A percentile compares a stretch with the other conserved stretches of the same genome.
phyloP scores from a whole-genome alignment of 2,888 invertebrate genomes.

The Pharmacophagus antenor region DNA sequence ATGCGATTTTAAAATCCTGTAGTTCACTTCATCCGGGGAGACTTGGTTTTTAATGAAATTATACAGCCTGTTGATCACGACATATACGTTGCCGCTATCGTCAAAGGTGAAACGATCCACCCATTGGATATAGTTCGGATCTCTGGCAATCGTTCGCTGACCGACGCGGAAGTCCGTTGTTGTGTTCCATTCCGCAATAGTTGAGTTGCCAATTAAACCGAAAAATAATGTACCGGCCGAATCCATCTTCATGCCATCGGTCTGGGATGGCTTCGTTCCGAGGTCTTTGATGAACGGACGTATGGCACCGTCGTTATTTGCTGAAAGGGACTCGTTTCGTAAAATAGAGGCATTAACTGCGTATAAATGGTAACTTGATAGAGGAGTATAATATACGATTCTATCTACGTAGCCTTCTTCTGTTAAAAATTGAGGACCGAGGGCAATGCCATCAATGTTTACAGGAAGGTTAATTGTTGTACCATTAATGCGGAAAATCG shows the following conservation, averaged over 20 bases:
- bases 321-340: slow-evolving; percentile 73
- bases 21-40: slow-evolving; percentile 82
- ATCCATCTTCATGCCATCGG: slow-evolving; percentile 89
- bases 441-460: slow-evolving; percentile 86
- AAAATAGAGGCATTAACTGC: slow-evolving; percentile 83
- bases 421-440: slow-evolving; percentile 81
- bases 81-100: slow-evolving; percentile 83
- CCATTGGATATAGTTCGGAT: slow-evolving; percentile 86
- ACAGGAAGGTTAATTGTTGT: slow-evolving; percentile 80
- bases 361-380: slow-evolving; percentile 85
- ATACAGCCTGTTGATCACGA: slow-evolving; percentile 85
- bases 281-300: slow-evolving; percentile 79
- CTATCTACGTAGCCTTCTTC: slow-evolving; percentile 61
- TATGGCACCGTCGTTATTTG: slow-evolving; percentile 54
- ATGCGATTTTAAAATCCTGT: slow-evolving; percentile 83
- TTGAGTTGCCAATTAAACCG: slow-evolving; percentile 84
- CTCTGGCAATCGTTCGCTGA: slow-evolving; percentile 84
- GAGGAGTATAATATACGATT: slow-evolving; percentile 84
- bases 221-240: slow-evolving; percentile 85
- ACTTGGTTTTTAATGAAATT: slow-evolving; percentile 83
- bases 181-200: slow-evolving; percentile 86
- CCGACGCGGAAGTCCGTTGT: slow-evolving; percentile 78
- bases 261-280: slow-evolving; percentile 84
- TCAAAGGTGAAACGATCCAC: slow-evolving; percentile 86
- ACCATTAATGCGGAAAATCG: slow-evolving; percentile 82